Evolutionary conservation across 1,140 invertebrate species (phyloP).

Genomic region (Cyrtorhinus lividipennis): DNA sequence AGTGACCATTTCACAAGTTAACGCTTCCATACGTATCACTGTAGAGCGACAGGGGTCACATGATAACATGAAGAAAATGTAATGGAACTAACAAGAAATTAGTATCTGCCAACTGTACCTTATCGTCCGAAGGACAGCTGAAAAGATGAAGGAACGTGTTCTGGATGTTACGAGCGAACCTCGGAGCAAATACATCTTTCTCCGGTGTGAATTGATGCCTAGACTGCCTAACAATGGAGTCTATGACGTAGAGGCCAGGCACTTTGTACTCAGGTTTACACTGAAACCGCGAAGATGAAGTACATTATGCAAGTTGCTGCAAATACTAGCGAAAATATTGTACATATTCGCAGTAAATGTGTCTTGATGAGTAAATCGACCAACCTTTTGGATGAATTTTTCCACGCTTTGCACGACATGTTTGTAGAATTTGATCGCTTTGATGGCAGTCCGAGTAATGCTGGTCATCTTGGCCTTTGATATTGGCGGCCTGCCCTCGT

Average conservation of each 20-base stretch:
- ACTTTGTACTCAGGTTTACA: constrained; percentile 98
- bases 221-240: constrained; percentile 95
- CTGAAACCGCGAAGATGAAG: constrained; percentile 35
- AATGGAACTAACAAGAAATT: too few species aligned
- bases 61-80: too few species aligned
- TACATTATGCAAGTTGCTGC: too few species aligned
- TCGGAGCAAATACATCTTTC: constrained; percentile 93
- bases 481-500: constrained; percentile 91
- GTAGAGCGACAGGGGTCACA: too few species aligned
- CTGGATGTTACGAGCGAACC: constrained; percentile 92
- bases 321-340: background rate
- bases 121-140: constrained; percentile 87
- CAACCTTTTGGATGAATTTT: constrained; percentile 83
- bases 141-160: constrained; percentile 87
- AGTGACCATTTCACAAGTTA: too few species aligned
- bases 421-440: constrained; percentile 98
- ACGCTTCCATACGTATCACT: too few species aligned
- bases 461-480: constrained; percentile 98
- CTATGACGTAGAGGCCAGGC: constrained; percentile 95
- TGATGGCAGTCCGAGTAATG: constrained; percentile 90
- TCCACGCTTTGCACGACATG: constrained; percentile 99
- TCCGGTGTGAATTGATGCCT: constrained; percentile 92
- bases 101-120: too few species aligned
- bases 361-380: too few species aligned
- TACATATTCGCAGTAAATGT: too few species aligned